phyloP scores from a whole-genome alignment of 2,888 invertebrate genomes.

The Lycophotia porphyrea region DNA sequence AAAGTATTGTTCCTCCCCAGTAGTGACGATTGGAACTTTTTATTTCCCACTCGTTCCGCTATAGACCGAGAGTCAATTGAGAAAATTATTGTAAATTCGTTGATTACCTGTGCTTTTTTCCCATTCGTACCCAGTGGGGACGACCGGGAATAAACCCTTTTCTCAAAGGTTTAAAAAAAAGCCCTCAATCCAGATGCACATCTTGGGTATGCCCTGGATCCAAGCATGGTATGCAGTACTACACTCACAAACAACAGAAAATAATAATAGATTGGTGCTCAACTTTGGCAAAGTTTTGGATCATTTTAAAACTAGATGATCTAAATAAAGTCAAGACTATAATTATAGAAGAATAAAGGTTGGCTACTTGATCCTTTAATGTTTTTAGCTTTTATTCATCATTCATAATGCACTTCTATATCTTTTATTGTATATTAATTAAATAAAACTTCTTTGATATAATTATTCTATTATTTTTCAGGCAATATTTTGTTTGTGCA shows the following conservation, averaged over 20 bases:
- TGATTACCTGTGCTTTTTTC: no score
- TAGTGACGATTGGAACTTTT: no score
- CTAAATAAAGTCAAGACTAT: background rate
- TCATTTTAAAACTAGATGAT: background rate
- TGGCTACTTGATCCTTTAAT: background rate
- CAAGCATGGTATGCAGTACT: background rate
- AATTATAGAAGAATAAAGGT: background rate
- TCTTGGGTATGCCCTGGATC: background rate
- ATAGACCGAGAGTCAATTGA: no score
- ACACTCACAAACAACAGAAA: background rate
- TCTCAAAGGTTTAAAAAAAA: no score
- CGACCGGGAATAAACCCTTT: no score
- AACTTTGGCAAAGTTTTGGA: background rate
- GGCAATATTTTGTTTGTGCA: conserved; percentile 74
- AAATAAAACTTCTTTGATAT: conserved; percentile 55
- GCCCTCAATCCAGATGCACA: no score
- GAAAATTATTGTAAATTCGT: no score
- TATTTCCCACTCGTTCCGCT: no score
- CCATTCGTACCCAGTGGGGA: no score
- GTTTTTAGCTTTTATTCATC: background rate
- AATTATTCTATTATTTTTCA: conserved; percentile 72
- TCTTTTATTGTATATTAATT: background rate
- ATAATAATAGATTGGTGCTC: background rate
- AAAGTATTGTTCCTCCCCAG: no score
- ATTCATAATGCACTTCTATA: conserved; percentile 1